Base-by-base conservation (phyloP, 2,113 vertebrate genomes). In the Barbus barbus region DNA sequence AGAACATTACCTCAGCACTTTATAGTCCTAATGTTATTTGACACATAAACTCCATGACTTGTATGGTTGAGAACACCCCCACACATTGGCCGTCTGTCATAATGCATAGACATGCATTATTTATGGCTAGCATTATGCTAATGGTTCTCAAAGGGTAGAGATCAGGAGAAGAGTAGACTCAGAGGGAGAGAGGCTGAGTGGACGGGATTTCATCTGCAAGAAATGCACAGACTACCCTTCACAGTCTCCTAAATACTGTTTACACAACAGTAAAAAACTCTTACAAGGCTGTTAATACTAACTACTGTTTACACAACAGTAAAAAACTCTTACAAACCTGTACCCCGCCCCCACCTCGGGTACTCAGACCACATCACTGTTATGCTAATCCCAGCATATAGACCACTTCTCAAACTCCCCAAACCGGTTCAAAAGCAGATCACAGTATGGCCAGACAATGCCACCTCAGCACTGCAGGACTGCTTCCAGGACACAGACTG, bases 41-140 rank as follows among this genome's bases (percentile, higher is more conserved):
- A 26, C 72, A 53, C 65, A 63, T 72, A 9, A 48, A 81, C 83
- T 74, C 72, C 36, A 38, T 31, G 46, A 83, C 73, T 56, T 65
- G 31, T 74, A 74, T n/a, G 2, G 24, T 71, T 63, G 51, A 67
- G 65, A 81, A 79, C 56, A 46, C 22, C 78, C 28, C 58, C 63
- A 80, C 82, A 24, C 31, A 48, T 24, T 6, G 88, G 79, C 84
- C 89, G 90, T 89, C 89, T 85, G 87, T 85, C 83, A 93, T 94
- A 93, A 93, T 94, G 93, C 92, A 93, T 89, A 92, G 90, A 92
- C 89, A 90, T 95, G 92, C 92, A 95, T 95, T 95, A 95, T 95
- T 95, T 92, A 95, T 95, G 91, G 82, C 58, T 86, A 89, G 89
- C 92, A 95, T 94, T 93, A 93, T 94, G 91, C 92, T 94, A 95